These are phyloP conservation scores for Diploscapter pachys DNA, from an alignment of 1,140 invertebrate genomes.

Conservation along the genomic window DNA sequence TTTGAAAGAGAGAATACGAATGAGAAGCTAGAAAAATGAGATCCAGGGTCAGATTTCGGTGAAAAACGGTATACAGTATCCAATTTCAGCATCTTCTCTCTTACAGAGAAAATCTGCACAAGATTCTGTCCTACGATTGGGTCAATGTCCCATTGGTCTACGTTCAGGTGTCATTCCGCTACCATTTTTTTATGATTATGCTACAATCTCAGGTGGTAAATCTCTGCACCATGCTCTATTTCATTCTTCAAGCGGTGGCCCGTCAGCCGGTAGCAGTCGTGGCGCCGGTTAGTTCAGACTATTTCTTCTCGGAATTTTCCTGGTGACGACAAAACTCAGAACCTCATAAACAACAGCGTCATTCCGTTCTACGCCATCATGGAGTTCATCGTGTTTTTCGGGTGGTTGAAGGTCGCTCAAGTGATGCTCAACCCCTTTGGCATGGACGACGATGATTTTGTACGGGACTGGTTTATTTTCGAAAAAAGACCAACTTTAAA, in stretches of 20 bases:
- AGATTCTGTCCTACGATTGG: conserved; percentile 34
- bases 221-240: conserved; percentile 6
- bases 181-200: neutral
- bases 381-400: conserved; percentile 42
- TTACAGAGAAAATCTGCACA: conserved; percentile 35
- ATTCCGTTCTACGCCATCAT: conserved; percentile 39
- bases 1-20: too few relatives aligned
- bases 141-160: conserved; percentile 40
- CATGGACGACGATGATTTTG: conserved; percentile 44
- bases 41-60: too few relatives aligned
- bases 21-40: too few relatives aligned
- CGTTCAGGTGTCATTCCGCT: conserved; percentile 26
- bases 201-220: conserved; percentile 5
- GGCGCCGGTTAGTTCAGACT: neutral
- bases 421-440: conserved; percentile 44
- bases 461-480: too few relatives aligned
- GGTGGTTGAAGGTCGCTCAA: conserved; percentile 43
- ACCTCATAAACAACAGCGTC: neutral
- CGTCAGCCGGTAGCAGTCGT: too few relatives aligned
- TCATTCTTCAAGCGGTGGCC: neutral
- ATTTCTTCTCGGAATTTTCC: neutral
- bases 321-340: neutral
- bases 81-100: conserved; percentile 27
- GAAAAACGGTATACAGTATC: too few relatives aligned
- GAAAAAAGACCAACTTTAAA: too few relatives aligned